Evolutionary conservation across 2,797 vertebrate species (phyloP).

Genomic region (Malurus splendens): DNA sequence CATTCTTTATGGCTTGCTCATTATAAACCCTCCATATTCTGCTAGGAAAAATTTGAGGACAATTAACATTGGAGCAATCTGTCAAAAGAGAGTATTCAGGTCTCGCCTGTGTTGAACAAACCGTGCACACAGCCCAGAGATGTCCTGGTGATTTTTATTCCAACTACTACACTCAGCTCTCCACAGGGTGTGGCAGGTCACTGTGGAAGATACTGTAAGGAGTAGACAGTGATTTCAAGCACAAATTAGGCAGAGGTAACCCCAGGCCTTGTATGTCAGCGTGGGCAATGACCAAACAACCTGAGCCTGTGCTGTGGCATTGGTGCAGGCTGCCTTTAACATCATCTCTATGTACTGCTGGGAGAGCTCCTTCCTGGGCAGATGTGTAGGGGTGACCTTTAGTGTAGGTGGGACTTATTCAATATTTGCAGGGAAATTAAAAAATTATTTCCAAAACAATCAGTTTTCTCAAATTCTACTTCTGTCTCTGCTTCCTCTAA

Average conservation of each 20-base stretch:
- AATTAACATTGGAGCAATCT: not conserved
- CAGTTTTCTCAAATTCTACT: not conserved
- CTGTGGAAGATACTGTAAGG: rapidly evolving
- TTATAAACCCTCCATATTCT: not conserved
- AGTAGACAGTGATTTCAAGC: not conserved
- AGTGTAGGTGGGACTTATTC: not conserved
- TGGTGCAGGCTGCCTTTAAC: not conserved
- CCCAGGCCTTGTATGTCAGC: no score
- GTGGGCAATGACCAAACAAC: rapidly evolving
- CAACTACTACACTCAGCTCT: rapidly evolving
- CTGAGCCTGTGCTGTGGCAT: not conserved
- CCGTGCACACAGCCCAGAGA: rapidly evolving
- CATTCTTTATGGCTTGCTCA: not conserved
- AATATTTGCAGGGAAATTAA: not conserved
- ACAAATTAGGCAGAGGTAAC: not conserved
- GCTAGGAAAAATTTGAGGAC: not conserved
- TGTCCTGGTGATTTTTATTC: not conserved
- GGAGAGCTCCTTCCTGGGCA: rapidly evolving
- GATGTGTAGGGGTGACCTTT: not conserved
- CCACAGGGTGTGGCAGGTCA: not conserved
- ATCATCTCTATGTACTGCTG: rapidly evolving
- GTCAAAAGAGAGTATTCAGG: not conserved
- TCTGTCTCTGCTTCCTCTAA: not conserved
- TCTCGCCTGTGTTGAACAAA: not conserved
- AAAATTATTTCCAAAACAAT: not conserved